Evolutionary conservation across 2,888 invertebrate species (phyloP).

Genomic region (Tuta absoluta): DNA sequence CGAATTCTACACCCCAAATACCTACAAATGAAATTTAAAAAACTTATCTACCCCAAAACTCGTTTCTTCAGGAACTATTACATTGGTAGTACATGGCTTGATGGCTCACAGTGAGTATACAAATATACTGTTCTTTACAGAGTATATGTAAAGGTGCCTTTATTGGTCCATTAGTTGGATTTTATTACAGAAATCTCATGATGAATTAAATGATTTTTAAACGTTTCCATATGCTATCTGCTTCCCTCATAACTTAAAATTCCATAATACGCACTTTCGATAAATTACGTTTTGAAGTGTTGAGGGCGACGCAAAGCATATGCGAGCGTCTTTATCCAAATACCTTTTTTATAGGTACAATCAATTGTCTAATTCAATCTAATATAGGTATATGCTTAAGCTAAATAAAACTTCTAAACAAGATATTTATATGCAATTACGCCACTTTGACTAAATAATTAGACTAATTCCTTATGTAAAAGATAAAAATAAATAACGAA

Average conservation of each 20-base stretch:
- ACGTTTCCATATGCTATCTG: constrained; percentile 63
- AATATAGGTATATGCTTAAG: constrained; percentile 73
- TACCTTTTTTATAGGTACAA: constrained; percentile 46
- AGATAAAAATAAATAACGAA: constrained; percentile 76
- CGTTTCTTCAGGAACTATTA: too few relatives aligned
- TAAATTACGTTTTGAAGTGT: too few relatives aligned
- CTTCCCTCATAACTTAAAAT: too few relatives aligned
- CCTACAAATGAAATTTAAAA: too few relatives aligned
- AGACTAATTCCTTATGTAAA: constrained; percentile 74
- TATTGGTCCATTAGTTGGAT: constrained; percentile 77
- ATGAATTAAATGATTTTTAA: constrained; percentile 53
- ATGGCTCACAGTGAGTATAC: constrained; percentile 33
- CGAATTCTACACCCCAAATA: too few relatives aligned
- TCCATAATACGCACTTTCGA: too few relatives aligned
- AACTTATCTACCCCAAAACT: too few relatives aligned
- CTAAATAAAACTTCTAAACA: constrained; percentile 78
- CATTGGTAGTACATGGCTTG: constrained; percentile 29
- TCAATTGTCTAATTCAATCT: constrained; percentile 70
- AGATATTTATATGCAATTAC: constrained; percentile 79
- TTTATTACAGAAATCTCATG: constrained; percentile 54
- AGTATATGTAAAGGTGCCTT: constrained; percentile 60
- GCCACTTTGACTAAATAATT: constrained; percentile 77
- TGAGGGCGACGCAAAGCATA: too few relatives aligned
- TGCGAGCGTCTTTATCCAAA: too few relatives aligned
- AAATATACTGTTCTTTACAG: constrained; percentile 48